Evolutionary conservation across 2,888 invertebrate species (phyloP), one percentile per base, ranked within the genome.

Genomic region (Sinotaia quadrata): DNA sequence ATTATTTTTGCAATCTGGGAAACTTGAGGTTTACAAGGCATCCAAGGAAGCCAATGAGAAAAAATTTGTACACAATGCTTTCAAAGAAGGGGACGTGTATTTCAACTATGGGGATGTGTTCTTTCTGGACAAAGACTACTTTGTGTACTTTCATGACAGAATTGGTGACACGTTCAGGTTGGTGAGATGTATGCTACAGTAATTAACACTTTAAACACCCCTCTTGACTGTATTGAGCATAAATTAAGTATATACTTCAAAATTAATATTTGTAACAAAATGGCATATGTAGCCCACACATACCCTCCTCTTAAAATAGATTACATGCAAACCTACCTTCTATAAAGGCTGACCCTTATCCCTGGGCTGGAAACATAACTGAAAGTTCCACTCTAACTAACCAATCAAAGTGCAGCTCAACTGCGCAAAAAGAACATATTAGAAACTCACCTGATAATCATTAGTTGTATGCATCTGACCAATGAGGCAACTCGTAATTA

Each of bases 51-150:
- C 69, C 34, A 76, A 65, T 51, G 92, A 93, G 75, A 97, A 96
- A 90, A 98, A 98, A 89, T 89, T 97, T 54, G 93, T 97, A 0
- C 87, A 90, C 3, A 92, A 97, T 89, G 97, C 97, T 5, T 97
- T 96, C 85, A 85, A 88, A 1, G 92, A 93, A 73, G 98, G 97
- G 12, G 98, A 98, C 61, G 29, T 66, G 4, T 82, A 76, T 67
- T 81, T 79, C 71, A 83, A 83, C 70, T 77, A 75, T 56, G 83
- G 83, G 0, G 83, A 83, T 58, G 67, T 81, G 8, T 69, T 83
- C 29, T 71, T 68, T 54, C 34, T 71, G 44, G 83, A 83, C 65
- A 71, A 68, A 8, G 77, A 83, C 29, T 81, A 81, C 67, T 76
- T 75, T 58, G 57, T 83, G 10, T 82, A 81, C 70, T 83, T 83